Base-by-base conservation (phyloP, 1,140 invertebrate genomes). In the Aphaenogaster ashmeadi region DNA sequence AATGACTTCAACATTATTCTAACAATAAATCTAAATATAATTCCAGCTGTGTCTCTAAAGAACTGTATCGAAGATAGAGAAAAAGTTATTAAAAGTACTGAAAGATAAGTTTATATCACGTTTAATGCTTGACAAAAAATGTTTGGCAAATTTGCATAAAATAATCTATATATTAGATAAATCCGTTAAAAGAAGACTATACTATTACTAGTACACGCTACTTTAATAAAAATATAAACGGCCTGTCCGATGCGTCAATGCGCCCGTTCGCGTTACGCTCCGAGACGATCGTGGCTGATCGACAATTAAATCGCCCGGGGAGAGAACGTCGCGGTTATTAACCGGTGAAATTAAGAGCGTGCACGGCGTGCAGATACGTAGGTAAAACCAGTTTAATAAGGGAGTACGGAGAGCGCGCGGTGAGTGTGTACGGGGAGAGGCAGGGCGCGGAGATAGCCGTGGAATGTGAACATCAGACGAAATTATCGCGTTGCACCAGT, bases 401-500 rank as follows among this genome's bases (percentile, higher is more conserved):
- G 21, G 67, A 74, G 69, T 21, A n/a, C n/a, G n/a, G 3, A n/a
- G 8, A 21, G 9, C 18, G 8, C 15, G 21, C 38, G 38, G 4
- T 13, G 54, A 60, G 11, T 18, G 38, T 36, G 18, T 7, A 18
- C 9, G 6, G 50, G 47, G 52, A 33, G 64, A 47, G 21, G 21
- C 33, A 52, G 77, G 38, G 41, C 41, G 47, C 47, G 54, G 15
- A 85, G 81, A 85, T 77, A 74, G 44, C 56, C 3, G 41, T 66
- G 81, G 81, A 77, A 75, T 85, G 62, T 64, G 83, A 79, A 79
- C 47, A 81, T 81, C 79, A 81, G 79, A 71, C 79, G 66, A 71
- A 81, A 81, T 81, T 81, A 81, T 81, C 79, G 52, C 78, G 75
- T 18, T 79, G 77, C 79, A 81, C 60, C 77, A 36, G 50, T 60